phyloP scores from a whole-genome alignment of 2,113 vertebrate genomes.

The Pogonocichla stellata region DNA sequence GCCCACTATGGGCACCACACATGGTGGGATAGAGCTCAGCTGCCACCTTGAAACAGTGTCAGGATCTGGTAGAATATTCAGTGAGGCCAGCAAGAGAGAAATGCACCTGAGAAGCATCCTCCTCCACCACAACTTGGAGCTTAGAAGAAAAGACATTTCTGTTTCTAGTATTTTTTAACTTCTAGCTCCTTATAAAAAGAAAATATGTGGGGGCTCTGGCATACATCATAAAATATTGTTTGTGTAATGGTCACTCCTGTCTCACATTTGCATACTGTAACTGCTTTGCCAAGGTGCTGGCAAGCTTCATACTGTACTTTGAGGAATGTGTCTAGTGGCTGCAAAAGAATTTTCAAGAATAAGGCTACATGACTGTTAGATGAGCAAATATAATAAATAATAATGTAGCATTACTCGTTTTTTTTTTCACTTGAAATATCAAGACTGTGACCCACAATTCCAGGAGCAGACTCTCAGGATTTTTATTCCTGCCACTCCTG shows the following conservation, averaged over 20 bases:
- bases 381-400: not conserved
- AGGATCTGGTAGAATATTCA: not conserved
- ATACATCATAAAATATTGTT: not conserved
- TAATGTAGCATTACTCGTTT: not conserved
- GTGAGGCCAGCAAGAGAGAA: not conserved
- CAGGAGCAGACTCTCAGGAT: not conserved
- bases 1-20: accelerated
- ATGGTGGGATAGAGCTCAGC: not conserved
- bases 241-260: not conserved
- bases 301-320: not conserved
- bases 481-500: not conserved
- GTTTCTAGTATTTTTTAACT: not conserved
- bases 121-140: not conserved
- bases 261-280: accelerated
- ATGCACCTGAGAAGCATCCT: not conserved
- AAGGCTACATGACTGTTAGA: not conserved
- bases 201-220: not conserved
- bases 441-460: not conserved
- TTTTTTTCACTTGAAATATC: not conserved
- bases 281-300: not conserved
- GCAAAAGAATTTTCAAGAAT: not conserved
- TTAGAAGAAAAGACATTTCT: not conserved
- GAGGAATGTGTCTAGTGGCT: not conserved
- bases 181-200: not conserved
- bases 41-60: not conserved